Percentiles rank a stretch among this genome's conserved stretches.
These are phyloP conservation scores for Galeopterus variegatus DNA, from an alignment of 2,113 vertebrate genomes.

Conservation along the genomic window DNA sequence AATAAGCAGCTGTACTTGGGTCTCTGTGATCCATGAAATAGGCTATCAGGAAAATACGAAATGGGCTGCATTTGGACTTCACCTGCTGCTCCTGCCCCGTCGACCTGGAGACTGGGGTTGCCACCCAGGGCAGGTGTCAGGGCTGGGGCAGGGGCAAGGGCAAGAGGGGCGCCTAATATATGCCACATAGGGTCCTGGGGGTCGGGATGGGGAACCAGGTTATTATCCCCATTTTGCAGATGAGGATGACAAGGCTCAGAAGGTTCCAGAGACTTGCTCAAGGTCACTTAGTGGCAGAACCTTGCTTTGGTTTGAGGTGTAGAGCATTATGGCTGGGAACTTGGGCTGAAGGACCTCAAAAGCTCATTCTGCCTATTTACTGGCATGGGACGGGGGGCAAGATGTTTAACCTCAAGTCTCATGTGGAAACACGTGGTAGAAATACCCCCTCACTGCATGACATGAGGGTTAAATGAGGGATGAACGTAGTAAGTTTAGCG, in stretches of 20 bases:
- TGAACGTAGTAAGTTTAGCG: rapidly evolving
- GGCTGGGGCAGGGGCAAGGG: too few relatives aligned
- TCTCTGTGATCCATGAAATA: constrained; percentile 91
- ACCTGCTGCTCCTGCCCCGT: constrained; percentile 71
- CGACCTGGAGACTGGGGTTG: not conserved
- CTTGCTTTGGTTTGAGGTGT: not conserved
- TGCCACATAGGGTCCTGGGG: rapidly evolving
- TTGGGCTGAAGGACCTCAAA: not conserved
- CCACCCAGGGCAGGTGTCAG: not conserved
- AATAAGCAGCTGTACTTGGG: constrained; percentile 87
- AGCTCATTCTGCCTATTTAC: not conserved
- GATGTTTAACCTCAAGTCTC: not conserved
- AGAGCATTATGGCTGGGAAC: not conserved
- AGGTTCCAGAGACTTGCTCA: not conserved
- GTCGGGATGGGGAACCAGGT: rapidly evolving
- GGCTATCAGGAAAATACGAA: constrained; percentile 88
- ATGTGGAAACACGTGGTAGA: rapidly evolving
- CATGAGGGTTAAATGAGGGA: not conserved
- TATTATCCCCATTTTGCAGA: not conserved
- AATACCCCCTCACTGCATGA: rapidly evolving
- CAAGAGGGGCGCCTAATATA: not conserved
- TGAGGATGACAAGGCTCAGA: not conserved
- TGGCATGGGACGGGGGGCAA: rapidly evolving
- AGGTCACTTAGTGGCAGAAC: not conserved
- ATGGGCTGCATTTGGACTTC: constrained; percentile 85